Conservation (phyloP, 2,113 vertebrate genomes). For the Zootoca vivipara region DNA sequence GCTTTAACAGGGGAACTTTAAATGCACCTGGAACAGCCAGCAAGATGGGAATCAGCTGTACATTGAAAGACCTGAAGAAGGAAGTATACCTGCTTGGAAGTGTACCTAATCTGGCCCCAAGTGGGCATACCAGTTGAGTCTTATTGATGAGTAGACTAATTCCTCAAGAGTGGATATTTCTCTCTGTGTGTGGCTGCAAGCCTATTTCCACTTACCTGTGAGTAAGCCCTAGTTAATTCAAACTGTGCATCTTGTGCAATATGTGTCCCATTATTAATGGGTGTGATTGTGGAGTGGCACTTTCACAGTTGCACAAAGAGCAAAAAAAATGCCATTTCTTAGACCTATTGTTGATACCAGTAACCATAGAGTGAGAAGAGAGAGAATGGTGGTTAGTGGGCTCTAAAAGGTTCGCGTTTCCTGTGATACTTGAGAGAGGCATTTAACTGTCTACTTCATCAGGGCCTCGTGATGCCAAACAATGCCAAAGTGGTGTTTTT, state of each 20-base stretch:
- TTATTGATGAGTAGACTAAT: neutral
- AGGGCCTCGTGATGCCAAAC: conserved; percentile 28
- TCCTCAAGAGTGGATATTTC: neutral
- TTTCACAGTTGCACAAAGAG: neutral
- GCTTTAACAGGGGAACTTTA: neutral
- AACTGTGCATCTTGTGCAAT: no score
- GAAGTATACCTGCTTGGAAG: neutral
- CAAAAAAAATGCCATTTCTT: neutral
- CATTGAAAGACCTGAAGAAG: neutral
- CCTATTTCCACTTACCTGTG: no score
- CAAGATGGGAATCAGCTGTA: neutral
- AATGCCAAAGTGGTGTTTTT: conserved; percentile 6
- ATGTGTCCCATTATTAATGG: neutral
- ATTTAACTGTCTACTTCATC: conserved; percentile 30
- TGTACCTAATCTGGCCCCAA: neutral
- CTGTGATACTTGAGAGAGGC: conserved; percentile 6
- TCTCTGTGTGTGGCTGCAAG: neutral
- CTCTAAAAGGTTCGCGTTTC: neutral
- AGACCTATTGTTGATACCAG: neutral
- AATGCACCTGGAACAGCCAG: neutral
- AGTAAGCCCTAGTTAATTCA: no score
- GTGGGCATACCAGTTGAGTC: no score
- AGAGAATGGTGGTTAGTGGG: neutral
- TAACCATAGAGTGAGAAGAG: neutral
- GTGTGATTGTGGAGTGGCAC: neutral